A percentile compares a stretch with the other conserved stretches of the same genome.
Conservation (phyloP, 2,888 invertebrate genomes). For the Sarcophaga rosellei region DNA sequence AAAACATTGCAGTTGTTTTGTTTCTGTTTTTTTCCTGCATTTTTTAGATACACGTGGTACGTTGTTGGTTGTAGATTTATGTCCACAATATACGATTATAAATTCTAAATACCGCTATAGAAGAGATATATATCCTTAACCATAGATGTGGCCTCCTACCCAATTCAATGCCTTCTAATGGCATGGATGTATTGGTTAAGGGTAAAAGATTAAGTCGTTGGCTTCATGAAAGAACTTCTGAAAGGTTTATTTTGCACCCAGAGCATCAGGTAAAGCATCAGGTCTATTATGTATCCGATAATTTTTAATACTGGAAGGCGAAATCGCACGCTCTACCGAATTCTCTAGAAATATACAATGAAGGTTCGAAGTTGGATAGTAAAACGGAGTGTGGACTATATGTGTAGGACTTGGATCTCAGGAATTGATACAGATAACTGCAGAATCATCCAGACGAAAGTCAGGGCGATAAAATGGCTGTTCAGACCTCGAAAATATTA, state of each 20-base stretch:
- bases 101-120: slow-evolving; percentile 69
- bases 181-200: neutral
- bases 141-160: neutral
- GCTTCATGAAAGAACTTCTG: neutral
- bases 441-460: too few species aligned
- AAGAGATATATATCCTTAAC: slow-evolving; percentile 38
- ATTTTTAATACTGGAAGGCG: too few species aligned
- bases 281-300: too few species aligned
- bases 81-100: slow-evolving; percentile 70
- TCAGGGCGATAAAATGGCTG: too few species aligned
- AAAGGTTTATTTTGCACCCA: neutral
- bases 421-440: too few species aligned
- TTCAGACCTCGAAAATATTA: too few species aligned
- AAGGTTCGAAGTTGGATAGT: too few species aligned
- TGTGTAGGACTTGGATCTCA: too few species aligned
- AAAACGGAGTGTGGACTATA: too few species aligned
- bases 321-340: too few species aligned
- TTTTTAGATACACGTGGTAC: slow-evolving; percentile 55
- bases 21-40: slow-evolving; percentile 38
- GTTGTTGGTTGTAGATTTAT: slow-evolving; percentile 70
- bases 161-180: neutral
- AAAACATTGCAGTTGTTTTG: slow-evolving; percentile 34
- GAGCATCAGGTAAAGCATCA: too few species aligned
- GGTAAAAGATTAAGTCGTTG: neutral
- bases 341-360: too few species aligned